phyloP scores from a whole-genome alignment of 2,113 vertebrate genomes.

The Thamnophis sirtalis region DNA sequence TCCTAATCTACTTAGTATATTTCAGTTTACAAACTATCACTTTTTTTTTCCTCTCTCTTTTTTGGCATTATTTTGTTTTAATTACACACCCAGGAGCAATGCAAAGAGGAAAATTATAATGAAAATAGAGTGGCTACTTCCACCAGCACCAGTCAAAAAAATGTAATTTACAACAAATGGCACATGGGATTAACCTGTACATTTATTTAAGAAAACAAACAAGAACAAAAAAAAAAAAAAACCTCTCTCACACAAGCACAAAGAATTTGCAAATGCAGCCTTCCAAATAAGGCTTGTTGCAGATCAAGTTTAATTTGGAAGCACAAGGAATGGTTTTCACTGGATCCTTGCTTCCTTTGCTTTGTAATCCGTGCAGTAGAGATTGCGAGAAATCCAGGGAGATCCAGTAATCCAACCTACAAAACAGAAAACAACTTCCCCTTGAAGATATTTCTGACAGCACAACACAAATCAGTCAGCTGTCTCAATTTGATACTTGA shows the following conservation, averaged over 20 bases:
- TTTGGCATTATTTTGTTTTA: slow-evolving; percentile 72
- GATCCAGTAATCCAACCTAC: not conserved
- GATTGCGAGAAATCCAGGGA: not conserved
- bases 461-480: not conserved
- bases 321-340: slow-evolving; percentile 54
- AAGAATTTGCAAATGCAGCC: slow-evolving; percentile 60
- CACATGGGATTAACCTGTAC: slow-evolving; percentile 72
- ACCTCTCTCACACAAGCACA: slow-evolving; percentile 7
- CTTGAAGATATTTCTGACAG: not conserved
- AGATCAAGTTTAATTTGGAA: slow-evolving; percentile 51
- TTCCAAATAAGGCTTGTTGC: slow-evolving; percentile 34
- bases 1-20: slow-evolving; percentile 71
- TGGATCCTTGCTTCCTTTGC: not conserved
- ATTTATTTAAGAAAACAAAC: slow-evolving; percentile 51
- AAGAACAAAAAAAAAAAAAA: not conserved
- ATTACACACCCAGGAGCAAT: slow-evolving; percentile 74
- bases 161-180: slow-evolving; percentile 70
- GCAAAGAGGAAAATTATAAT: not conserved
- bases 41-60: slow-evolving; percentile 61
- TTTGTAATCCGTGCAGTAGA: not conserved
- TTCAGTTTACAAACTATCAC: slow-evolving; percentile 76
- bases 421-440: not conserved
- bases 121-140: slow-evolving; percentile 67
- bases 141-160: slow-evolving; percentile 77
- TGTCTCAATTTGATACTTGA: not conserved